These are phyloP conservation scores for Netelia melanura DNA, from an alignment of 2,888 invertebrate genomes.

Conservation along the genomic window DNA sequence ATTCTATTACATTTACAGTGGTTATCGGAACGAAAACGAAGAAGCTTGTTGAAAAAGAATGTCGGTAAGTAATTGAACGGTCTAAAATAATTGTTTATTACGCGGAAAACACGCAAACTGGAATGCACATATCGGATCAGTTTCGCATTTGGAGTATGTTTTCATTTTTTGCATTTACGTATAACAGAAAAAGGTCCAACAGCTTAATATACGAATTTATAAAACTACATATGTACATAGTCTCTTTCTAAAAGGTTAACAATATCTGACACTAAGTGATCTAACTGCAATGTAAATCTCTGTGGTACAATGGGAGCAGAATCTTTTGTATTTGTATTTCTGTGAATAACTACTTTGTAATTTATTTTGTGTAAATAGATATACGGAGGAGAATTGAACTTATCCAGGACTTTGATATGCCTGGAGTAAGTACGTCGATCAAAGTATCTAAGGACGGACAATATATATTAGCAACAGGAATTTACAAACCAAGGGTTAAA, in stretches of 20 bases:
- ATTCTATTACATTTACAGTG: constrained; percentile 87
- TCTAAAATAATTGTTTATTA: neutral
- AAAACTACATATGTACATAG: too few species aligned
- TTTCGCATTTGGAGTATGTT: too few species aligned
- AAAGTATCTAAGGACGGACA: constrained; percentile 95
- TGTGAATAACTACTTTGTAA: too few species aligned
- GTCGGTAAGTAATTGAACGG: constrained; percentile 86
- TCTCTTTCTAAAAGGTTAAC: too few species aligned
- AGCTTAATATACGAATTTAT: too few species aligned
- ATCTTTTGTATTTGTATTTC: too few species aligned
- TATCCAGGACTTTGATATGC: constrained; percentile 99
- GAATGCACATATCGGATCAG: too few species aligned
- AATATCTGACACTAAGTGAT: neutral
- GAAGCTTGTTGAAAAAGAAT: constrained; percentile 94
- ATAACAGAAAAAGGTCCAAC: too few species aligned
- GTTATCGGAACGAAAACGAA: constrained; percentile 93
- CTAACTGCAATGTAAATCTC: neutral
- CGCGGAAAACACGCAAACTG: too few species aligned
- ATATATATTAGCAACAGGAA: constrained; percentile 96
- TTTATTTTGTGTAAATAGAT: constrained; percentile 85
- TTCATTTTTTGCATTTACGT: too few species aligned
- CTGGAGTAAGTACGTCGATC: constrained; percentile 94
- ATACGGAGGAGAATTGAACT: constrained; percentile 96
- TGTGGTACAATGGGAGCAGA: too few species aligned
- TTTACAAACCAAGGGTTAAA: constrained; percentile 97